phyloP scores from a whole-genome alignment of 2,797 vertebrate species.

The Acanthopagrus latus region DNA sequence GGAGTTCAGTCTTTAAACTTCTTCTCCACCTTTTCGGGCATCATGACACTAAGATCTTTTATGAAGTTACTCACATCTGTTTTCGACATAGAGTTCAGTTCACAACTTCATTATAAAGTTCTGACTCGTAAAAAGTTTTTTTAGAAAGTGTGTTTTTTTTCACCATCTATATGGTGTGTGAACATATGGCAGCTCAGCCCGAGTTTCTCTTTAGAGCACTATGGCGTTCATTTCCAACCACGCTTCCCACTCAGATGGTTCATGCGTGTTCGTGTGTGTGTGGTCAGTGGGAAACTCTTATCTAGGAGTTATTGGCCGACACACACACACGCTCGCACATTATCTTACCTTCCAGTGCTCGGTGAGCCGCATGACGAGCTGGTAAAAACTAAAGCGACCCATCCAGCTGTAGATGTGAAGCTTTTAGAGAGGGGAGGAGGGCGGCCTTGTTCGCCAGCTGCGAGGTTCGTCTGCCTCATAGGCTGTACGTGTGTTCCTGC shows the following conservation, averaged over 20 bases:
- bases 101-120: slow-evolving; percentile 33
- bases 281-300: slow-evolving; percentile 23
- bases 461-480: background rate
- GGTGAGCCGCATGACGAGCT: slow-evolving; percentile 23
- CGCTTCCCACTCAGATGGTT: slow-evolving; percentile 54
- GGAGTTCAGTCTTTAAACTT: background rate
- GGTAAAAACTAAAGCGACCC: background rate
- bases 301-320: background rate
- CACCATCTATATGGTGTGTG: slow-evolving; percentile 15
- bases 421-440: background rate
- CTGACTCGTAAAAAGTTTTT: background rate
- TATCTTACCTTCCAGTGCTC: slow-evolving; percentile 2
- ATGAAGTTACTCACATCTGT: slow-evolving; percentile 49
- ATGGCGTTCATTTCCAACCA: slow-evolving; percentile 27
- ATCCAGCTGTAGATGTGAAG: background rate
- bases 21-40: background rate
- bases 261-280: background rate
- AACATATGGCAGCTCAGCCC: slow-evolving; percentile 50
- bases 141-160: slow-evolving; percentile 1
- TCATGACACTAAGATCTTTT: slow-evolving; percentile 6
- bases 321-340: slow-evolving; percentile 9
- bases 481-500: background rate
- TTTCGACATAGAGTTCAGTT: slow-evolving; percentile 32
- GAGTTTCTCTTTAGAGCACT: slow-evolving; percentile 24
- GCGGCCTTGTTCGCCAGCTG: slow-evolving; percentile 1